phyloP scores from a whole-genome alignment of 2,888 invertebrate genomes.

The Galerucella nymphaeae region DNA sequence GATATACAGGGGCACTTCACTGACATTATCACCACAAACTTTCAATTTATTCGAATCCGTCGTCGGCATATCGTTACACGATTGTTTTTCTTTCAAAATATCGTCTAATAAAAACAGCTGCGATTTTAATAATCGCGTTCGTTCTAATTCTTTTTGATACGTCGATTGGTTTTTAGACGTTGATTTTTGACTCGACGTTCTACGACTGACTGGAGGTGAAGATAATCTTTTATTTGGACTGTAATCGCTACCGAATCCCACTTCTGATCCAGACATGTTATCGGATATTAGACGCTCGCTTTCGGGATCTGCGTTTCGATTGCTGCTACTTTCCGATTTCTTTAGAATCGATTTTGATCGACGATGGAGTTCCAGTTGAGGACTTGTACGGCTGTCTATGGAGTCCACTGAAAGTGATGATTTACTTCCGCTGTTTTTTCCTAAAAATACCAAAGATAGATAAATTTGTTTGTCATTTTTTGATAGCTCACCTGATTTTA shows the following conservation, averaged over 20 bases:
- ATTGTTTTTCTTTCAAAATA: constrained; percentile 59
- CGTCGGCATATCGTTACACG: constrained; percentile 51
- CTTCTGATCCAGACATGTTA: constrained; percentile 71
- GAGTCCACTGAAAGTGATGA: constrained; percentile 78
- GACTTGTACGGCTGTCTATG: constrained; percentile 71
- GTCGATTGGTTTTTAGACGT: constrained; percentile 49
- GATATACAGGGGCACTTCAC: constrained; percentile 66
- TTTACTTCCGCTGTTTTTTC: constrained; percentile 71
- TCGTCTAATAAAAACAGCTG: constrained; percentile 65
- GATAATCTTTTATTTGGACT: constrained; percentile 60
- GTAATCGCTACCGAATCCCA: constrained; percentile 63
- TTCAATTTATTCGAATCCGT: constrained; percentile 61
- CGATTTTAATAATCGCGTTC: constrained; percentile 60
- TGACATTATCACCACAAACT: constrained; percentile 53
- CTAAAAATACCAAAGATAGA: no score
- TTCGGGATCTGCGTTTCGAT: constrained; percentile 73
- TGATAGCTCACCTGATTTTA: constrained; percentile 61
- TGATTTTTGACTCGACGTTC: constrained; percentile 53
- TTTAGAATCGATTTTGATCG: constrained; percentile 82
- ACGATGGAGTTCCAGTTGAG: constrained; percentile 74
- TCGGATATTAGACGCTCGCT: constrained; percentile 80
- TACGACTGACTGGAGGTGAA: constrained; percentile 59
- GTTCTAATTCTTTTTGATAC: constrained; percentile 58
- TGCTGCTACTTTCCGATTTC: constrained; percentile 73
- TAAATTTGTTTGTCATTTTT: no score